phyloP scores from a whole-genome alignment of 1,140 invertebrate genomes.

The Trachelipus rathkii region DNA sequence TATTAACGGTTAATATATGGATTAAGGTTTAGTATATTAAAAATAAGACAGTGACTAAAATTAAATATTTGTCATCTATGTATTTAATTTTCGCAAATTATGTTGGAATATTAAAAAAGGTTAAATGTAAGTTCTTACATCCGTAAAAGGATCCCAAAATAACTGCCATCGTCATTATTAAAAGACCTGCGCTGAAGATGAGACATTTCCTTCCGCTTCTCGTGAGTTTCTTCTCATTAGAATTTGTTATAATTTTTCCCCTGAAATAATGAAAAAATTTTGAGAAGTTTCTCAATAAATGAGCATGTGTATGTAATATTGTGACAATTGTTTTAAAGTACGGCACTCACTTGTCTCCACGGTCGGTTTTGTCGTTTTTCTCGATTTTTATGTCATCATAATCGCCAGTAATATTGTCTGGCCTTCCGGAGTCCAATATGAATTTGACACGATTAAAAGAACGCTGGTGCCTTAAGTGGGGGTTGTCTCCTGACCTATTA shows the following conservation, averaged over 20 bases:
- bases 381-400: constrained; percentile 44
- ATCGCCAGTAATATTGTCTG: constrained; percentile 39
- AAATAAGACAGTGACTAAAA: too few relatives aligned
- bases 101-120: too few relatives aligned
- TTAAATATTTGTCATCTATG: too few relatives aligned
- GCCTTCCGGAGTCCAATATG: constrained; percentile 43
- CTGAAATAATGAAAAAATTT: not conserved
- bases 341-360: constrained; percentile 20
- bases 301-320: too few relatives aligned
- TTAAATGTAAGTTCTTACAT: constrained; percentile 7
- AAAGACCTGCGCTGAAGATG: constrained; percentile 21
- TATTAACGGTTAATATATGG: too few relatives aligned
- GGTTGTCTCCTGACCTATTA: not conserved
- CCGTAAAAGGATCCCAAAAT: constrained; percentile 27
- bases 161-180: constrained; percentile 23
- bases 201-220: constrained; percentile 28
- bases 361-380: constrained; percentile 40
- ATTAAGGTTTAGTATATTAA: too few relatives aligned
- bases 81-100: too few relatives aligned
- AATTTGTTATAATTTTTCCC: constrained; percentile 10
- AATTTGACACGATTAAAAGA: constrained; percentile 39
- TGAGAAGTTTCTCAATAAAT: too few relatives aligned
- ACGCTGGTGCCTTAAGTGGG: constrained; percentile 7
- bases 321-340: too few relatives aligned
- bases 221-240: not conserved